These are phyloP conservation scores for Hipposideros larvatus DNA, from an alignment of 2,797 vertebrate species.

Conservation along the genomic window DNA sequence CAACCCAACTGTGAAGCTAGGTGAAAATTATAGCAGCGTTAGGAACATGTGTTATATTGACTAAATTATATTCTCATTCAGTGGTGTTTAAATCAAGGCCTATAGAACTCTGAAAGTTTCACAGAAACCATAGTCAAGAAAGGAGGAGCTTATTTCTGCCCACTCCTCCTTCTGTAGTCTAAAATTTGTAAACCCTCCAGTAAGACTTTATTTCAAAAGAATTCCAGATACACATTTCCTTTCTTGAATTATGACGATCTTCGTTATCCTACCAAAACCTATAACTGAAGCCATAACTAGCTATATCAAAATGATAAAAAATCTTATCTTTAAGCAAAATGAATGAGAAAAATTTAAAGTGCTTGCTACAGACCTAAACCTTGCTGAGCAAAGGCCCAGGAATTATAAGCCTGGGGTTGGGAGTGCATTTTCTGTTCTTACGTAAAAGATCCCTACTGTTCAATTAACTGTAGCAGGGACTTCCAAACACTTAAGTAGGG, in stretches of 20 bases:
- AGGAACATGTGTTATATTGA: neutral
- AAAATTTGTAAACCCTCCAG: neutral
- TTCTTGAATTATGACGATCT: conserved; percentile 26
- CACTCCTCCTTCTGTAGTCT: neutral
- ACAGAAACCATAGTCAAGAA: neutral
- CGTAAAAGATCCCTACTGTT: neutral
- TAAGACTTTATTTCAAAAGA: conserved; percentile 26
- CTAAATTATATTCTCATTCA: neutral
- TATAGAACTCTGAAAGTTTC: neutral
- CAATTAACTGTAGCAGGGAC: neutral
- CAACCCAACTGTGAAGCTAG: conserved; percentile 42
- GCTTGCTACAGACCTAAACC: neutral
- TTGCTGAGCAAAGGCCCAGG: neutral
- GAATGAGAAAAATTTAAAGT: conserved; percentile 77
- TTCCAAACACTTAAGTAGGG: neutral
- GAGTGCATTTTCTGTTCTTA: neutral
- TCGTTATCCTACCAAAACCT: conserved; percentile 62
- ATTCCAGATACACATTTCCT: neutral
- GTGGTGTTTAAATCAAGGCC: neutral
- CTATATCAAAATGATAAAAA: conserved; percentile 69
- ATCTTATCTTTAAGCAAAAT: conserved; percentile 68
- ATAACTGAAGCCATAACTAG: conserved; percentile 44
- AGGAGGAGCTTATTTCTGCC: neutral
- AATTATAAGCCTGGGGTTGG: neutral
- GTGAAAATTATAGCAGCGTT: conserved; percentile 26